A percentile compares a stretch with the other conserved stretches of the same genome.
phyloP scores from a whole-genome alignment of 2,113 vertebrate species.

The Campylomormyrus numenius region DNA sequence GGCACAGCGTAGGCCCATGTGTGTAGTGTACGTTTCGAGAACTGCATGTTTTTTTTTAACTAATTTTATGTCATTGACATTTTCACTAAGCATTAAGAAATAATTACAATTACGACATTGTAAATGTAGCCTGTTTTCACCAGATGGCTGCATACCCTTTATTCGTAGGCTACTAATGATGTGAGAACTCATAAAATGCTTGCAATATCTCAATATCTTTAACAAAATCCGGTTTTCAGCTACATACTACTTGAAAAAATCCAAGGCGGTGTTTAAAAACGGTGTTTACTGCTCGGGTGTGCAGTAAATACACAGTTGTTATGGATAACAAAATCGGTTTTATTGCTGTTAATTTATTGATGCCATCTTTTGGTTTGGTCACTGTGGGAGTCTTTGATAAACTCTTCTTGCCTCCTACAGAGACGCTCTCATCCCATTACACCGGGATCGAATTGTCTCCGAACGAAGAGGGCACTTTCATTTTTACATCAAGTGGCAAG shows the following conservation, averaged over 20 bases:
- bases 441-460: slow-evolving; percentile 26
- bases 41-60: background rate
- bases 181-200: background rate
- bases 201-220: background rate
- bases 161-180: background rate
- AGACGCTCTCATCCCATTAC: slow-evolving; percentile 36
- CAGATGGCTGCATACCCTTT: background rate
- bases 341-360: slow-evolving; percentile 45
- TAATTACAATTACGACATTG: background rate
- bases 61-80: background rate
- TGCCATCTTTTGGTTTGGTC: slow-evolving; percentile 40
- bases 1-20: background rate
- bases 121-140: background rate
- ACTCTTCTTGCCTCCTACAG: slow-evolving; percentile 27
- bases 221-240: background rate
- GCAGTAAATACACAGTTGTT: slow-evolving; percentile 19
- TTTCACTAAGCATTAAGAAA: background rate
- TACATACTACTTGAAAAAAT: background rate
- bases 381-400: slow-evolving; percentile 29
- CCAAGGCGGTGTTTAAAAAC: background rate
- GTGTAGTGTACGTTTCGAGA: background rate
- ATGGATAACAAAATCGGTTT: slow-evolving; percentile 45
- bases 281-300: background rate
- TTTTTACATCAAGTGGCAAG: slow-evolving; percentile 42
- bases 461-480: slow-evolving; percentile 43